A percentile compares a stretch with the other conserved stretches of the same genome.
Conservation (phyloP, 2,888 invertebrate species). For the Epicampocera succincta region DNA sequence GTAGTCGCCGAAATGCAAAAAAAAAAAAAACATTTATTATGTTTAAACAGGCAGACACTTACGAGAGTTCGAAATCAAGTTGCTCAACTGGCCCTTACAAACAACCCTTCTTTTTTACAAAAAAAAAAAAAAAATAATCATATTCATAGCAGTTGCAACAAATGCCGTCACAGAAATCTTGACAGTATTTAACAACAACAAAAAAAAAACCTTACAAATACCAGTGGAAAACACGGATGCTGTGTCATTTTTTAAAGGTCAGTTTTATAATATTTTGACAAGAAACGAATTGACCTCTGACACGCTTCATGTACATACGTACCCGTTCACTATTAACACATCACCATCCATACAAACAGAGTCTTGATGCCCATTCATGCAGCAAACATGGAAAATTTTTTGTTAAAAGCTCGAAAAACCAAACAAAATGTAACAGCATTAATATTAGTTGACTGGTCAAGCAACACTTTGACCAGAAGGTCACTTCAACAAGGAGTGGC, state of each 20-base stretch:
- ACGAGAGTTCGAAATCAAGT: constrained; percentile 44
- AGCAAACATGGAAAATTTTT: constrained; percentile 41
- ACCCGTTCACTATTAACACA: constrained; percentile 9
- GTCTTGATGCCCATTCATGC: constrained; percentile 15
- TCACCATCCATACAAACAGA: background rate
- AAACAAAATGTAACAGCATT: constrained; percentile 45
- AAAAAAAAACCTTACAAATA: constrained; percentile 18
- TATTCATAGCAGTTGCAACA: constrained; percentile 4
- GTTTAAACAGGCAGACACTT: background rate
- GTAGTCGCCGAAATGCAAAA: constrained; percentile 21
- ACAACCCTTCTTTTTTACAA: constrained; percentile 50
- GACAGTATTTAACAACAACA: background rate
- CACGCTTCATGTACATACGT: constrained; percentile 50
- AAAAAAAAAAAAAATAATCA: background rate
- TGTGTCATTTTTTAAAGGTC: constrained; percentile 55
- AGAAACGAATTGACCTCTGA: constrained; percentile 61
- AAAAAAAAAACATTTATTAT: too few relatives aligned
- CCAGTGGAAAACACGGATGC: constrained; percentile 49
- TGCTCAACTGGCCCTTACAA: constrained; percentile 20
- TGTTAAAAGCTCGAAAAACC: constrained; percentile 43
- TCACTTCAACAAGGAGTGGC: constrained; percentile 30
- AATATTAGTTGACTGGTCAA: constrained; percentile 57
- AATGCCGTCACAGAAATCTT: constrained; percentile 41
- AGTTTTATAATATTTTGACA: constrained; percentile 58
- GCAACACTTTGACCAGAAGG: constrained; percentile 55